These are phyloP conservation scores for Schrankia costaestrigalis DNA, from an alignment of 2,888 invertebrate genomes.

Conservation along the genomic window DNA sequence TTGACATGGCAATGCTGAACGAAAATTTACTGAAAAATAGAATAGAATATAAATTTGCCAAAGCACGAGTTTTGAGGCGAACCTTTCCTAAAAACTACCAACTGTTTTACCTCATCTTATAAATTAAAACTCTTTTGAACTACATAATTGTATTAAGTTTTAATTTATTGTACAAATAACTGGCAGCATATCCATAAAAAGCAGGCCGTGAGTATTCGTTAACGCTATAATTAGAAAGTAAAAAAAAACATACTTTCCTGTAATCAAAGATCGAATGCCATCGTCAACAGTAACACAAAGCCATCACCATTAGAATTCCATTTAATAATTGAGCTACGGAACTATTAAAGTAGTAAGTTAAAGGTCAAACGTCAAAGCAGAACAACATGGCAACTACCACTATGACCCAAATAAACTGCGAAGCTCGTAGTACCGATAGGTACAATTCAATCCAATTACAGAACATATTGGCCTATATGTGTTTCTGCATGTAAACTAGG, in stretches of 20 bases:
- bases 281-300: slow-evolving; percentile 16
- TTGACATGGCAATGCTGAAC: no score
- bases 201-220: no score
- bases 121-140: no score
- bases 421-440: slow-evolving; percentile 62
- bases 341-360: slow-evolving; percentile 29
- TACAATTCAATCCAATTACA: slow-evolving; percentile 71
- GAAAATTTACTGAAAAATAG: no score
- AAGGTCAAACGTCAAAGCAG: slow-evolving; percentile 55
- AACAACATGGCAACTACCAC: slow-evolving; percentile 37
- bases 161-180: no score
- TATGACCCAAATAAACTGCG: slow-evolving; percentile 67
- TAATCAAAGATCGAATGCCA: slow-evolving; percentile 18
- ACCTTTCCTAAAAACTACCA: no score
- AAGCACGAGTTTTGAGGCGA: no score
- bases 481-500: not conserved
- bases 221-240: no score
- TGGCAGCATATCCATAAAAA: no score
- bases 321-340: slow-evolving; percentile 38
- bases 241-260: slow-evolving; percentile 1
- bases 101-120: no score
- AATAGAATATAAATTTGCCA: no score
- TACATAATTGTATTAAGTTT: no score
- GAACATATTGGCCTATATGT: slow-evolving; percentile 36
- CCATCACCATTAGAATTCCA: slow-evolving; percentile 42